Conservation (phyloP, 2,113 vertebrate genomes). For the Scartelaos histophorus region DNA sequence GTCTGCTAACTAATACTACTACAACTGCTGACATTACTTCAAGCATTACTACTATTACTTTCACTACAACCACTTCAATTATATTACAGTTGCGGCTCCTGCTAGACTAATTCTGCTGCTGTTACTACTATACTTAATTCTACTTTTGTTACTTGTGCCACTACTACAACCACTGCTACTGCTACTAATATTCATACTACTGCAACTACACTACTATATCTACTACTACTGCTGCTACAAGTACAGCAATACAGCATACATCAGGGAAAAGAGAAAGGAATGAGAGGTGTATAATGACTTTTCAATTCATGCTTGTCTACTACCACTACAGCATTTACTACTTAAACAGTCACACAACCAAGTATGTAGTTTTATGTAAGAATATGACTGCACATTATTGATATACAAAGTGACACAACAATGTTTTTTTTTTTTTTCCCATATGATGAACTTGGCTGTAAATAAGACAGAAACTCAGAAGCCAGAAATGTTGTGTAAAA, state of each 20-base stretch:
- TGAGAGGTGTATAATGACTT: neutral
- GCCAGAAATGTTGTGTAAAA: conserved; percentile 37
- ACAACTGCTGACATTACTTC: too few species aligned
- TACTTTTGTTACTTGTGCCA: too few species aligned
- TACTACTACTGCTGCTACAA: neutral
- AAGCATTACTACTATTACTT: too few species aligned
- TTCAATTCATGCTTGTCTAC: neutral
- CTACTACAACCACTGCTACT: neutral
- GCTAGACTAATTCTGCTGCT: too few species aligned
- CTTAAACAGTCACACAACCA: neutral
- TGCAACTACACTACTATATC: neutral
- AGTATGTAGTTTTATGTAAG: neutral
- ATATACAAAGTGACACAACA: conserved; percentile 25
- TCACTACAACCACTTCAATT: too few species aligned
- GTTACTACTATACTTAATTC: too few species aligned
- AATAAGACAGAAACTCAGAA: neutral
- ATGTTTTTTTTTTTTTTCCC: conserved; percentile 24
- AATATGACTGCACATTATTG: neutral
- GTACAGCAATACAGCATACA: too few species aligned
- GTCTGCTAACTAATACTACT: too few species aligned
- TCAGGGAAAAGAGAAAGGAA: neutral
- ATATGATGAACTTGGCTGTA: conserved; percentile 5
- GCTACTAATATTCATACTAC: neutral
- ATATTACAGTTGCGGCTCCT: too few species aligned
- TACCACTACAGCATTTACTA: neutral